A percentile compares a stretch with the other conserved stretches of the same genome.
These are phyloP conservation scores for Glossophaga mutica DNA, from an alignment of 2,797 vertebrate species.

Conservation along the genomic window DNA sequence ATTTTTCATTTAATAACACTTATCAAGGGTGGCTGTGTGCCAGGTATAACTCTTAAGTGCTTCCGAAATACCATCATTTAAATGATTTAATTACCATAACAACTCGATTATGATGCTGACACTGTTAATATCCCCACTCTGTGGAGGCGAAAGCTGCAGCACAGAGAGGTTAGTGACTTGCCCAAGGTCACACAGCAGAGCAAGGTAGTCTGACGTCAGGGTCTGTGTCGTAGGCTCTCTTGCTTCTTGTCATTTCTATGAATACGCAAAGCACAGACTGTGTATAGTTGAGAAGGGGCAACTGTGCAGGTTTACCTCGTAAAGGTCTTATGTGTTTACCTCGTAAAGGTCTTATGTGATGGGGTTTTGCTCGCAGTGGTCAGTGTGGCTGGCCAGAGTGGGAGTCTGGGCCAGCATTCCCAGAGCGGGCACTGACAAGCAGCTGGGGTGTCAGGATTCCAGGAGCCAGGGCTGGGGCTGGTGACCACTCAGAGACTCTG, in stretches of 20 bases:
- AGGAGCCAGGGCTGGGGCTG: not conserved
- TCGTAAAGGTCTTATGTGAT: not conserved
- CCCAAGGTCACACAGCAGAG: not conserved
- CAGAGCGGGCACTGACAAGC: not conserved
- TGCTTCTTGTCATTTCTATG: not conserved
- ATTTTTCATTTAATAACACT: not conserved
- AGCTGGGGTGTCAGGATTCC: not conserved
- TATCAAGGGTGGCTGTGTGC: not conserved
- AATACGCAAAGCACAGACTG: not conserved
- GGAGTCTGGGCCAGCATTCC: not conserved
- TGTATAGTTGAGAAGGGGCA: not conserved
- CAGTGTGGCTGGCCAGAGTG: not conserved
- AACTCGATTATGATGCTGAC: not conserved
- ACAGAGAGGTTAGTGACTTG: not conserved
- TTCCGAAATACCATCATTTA: not conserved
- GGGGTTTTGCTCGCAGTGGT: not conserved
- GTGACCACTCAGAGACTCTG: not conserved
- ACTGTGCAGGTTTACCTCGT: not conserved
- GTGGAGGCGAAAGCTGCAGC: not conserved
- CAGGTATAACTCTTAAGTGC: not conserved
- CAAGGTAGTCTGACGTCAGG: not conserved
- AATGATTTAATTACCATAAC: not conserved
- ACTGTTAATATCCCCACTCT: not conserved
- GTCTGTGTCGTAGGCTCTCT: not conserved
- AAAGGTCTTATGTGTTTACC: not conserved